phyloP scores from a whole-genome alignment of 2,888 invertebrate genomes.

The Laothoe populi region DNA sequence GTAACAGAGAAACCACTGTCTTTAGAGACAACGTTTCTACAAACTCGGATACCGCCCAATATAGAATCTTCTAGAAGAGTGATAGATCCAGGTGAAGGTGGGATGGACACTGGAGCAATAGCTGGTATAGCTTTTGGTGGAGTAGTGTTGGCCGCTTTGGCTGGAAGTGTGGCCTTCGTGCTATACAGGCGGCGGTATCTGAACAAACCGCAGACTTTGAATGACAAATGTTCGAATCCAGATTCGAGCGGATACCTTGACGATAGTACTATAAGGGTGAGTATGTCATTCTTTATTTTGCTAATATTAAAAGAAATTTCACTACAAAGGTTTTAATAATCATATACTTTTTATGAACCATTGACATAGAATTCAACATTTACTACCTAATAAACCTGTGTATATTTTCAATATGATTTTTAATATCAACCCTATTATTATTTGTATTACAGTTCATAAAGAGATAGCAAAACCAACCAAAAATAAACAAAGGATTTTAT shows the following conservation, averaged over 20 bases:
- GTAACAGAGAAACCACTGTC: conserved; percentile 78
- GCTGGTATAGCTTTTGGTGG: conserved; percentile 89
- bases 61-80: conserved; percentile 73
- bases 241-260: conserved; percentile 95
- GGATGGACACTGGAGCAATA: conserved; percentile 86
- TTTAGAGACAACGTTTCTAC: conserved; percentile 71
- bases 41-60: conserved; percentile 73
- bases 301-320: background rate
- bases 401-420: too few species aligned
- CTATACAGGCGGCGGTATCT: conserved; percentile 89
- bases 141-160: conserved; percentile 86
- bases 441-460: background rate
- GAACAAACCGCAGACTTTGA: conserved; percentile 93
- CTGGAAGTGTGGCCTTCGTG: conserved; percentile 88
- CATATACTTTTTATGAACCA: too few species aligned
- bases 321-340: too few species aligned
- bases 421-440: too few species aligned
- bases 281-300: conserved; percentile 47
- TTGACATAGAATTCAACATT: too few species aligned
- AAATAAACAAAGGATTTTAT: background rate
- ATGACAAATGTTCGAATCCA: conserved; percentile 92
- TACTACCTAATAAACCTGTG: too few species aligned
- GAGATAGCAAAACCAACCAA: background rate
- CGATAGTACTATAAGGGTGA: conserved; percentile 93
- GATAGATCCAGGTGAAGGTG: conserved; percentile 62